A percentile compares a stretch with the other conserved stretches of the same genome.
Conservation (phyloP, 1,140 invertebrate genomes). For the Helicorthomorpha holstii region DNA sequence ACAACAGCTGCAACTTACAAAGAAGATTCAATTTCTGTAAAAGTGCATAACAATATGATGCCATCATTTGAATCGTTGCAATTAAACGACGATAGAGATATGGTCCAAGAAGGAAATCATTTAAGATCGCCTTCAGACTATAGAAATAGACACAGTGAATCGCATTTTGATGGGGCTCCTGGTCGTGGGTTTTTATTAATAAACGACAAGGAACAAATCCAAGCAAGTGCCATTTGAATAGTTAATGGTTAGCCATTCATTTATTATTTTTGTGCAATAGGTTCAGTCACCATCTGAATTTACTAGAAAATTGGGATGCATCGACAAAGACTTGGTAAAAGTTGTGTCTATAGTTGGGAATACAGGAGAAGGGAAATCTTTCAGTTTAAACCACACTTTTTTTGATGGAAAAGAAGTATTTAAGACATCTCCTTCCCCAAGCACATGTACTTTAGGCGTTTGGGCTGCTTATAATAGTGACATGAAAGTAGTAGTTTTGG, state of each 20-base stretch:
- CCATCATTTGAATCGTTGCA: too few species aligned
- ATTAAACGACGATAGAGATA: too few species aligned
- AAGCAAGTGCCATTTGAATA: conserved; percentile 16
- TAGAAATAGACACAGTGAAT: too few species aligned
- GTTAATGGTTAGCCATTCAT: conserved; percentile 2
- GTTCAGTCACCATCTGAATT: conserved; percentile 14
- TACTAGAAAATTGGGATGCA: conserved; percentile 18
- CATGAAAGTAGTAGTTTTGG: conserved; percentile 49
- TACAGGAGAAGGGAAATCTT: conserved; percentile 69
- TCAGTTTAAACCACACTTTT: conserved; percentile 63
- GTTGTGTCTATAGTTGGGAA: conserved; percentile 77
- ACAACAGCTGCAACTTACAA: too few species aligned
- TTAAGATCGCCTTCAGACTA: too few species aligned
- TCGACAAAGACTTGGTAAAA: conserved; percentile 37
- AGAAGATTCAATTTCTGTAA: too few species aligned
- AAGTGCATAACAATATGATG: too few species aligned
- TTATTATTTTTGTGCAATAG: neutral
- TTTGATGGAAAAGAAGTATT: conserved; percentile 58
- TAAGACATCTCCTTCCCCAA: conserved; percentile 48
- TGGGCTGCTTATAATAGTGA: conserved; percentile 55
- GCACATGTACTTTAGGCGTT: conserved; percentile 58
- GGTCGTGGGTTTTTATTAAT: conserved; percentile 24
- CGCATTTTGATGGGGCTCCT: too few species aligned
- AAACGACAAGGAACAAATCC: conserved; percentile 24
- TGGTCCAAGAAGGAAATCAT: too few species aligned